A percentile compares a stretch with the other conserved stretches of the same genome.
These are phyloP conservation scores for Danionella cerebrum DNA, from an alignment of 2,113 vertebrate genomes.

Conservation along the genomic window DNA sequence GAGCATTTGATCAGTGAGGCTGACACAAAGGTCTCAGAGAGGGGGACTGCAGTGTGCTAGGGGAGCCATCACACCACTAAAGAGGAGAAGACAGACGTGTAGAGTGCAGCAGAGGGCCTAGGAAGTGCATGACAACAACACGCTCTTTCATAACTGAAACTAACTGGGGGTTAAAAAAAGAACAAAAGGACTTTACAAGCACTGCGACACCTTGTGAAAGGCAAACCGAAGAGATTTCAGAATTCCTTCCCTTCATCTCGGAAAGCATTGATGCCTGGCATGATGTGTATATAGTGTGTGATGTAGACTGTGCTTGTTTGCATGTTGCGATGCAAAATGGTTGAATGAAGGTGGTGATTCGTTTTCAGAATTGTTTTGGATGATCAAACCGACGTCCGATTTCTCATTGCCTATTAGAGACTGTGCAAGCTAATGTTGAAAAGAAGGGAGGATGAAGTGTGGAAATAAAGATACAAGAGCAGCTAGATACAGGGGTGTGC, in stretches of 20 bases:
- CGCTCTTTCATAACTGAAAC: slow-evolving; percentile 19
- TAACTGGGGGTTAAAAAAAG: slow-evolving; percentile 23
- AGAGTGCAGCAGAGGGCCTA: slow-evolving; percentile 4
- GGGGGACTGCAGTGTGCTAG: slow-evolving; percentile 24
- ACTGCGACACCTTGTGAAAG: slow-evolving; percentile 16
- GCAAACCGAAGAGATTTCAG: slow-evolving; percentile 21
- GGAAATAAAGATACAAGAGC: slow-evolving; percentile 10
- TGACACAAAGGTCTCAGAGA: slow-evolving; percentile 31
- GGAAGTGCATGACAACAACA: slow-evolving; percentile 20
- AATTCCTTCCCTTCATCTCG: slow-evolving; percentile 16
- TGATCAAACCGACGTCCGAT: too few species aligned
- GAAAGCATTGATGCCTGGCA: slow-evolving; percentile 12
- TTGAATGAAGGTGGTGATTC: too few species aligned
- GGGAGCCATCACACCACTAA: slow-evolving; percentile 35
- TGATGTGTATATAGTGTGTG: background rate
- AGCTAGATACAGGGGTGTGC: background rate
- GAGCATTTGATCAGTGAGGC: slow-evolving; percentile 56
- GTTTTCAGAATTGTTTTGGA: too few species aligned
- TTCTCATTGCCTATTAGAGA: background rate
- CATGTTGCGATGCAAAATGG: background rate
- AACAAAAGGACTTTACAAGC: slow-evolving; percentile 26
- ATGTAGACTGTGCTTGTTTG: background rate
- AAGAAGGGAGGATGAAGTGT: slow-evolving; percentile 34
- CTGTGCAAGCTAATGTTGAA: background rate
- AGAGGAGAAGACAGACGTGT: slow-evolving; percentile 36